Conservation (phyloP, 2,113 vertebrate species). For the Penelope pileata region DNA sequence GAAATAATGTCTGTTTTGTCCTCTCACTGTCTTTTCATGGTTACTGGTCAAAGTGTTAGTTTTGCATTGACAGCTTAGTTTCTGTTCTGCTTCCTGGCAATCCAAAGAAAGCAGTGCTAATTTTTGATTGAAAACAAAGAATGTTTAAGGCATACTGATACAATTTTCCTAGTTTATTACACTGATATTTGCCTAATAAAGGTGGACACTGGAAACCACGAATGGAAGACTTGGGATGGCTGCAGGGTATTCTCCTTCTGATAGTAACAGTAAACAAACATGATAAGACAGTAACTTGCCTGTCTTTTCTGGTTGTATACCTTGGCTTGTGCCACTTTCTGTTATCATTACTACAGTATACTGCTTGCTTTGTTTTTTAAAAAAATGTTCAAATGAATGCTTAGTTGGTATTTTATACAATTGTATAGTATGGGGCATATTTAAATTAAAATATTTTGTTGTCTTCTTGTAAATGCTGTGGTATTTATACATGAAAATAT, state of each 20-base stretch:
- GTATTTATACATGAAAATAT: neutral
- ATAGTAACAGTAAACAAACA: neutral
- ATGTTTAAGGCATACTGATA: neutral
- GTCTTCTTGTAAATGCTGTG: slow-evolving; percentile 40
- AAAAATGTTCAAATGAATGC: slow-evolving; percentile 10
- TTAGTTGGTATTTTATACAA: slow-evolving; percentile 60
- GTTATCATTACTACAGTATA: neutral
- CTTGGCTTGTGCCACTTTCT: slow-evolving; percentile 1
- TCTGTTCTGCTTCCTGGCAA: neutral
- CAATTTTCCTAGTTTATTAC: neutral
- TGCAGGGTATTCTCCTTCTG: neutral
- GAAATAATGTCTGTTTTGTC: neutral
- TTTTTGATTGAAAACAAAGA: neutral
- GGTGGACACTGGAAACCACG: neutral
- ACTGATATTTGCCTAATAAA: neutral
- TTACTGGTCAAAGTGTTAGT: neutral
- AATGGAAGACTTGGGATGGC: neutral
- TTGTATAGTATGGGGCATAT: slow-evolving; percentile 57
- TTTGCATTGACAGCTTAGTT: neutral
- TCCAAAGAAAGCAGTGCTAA: neutral
- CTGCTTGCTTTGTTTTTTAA: slow-evolving; percentile 21
- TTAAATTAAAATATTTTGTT: slow-evolving; percentile 70
- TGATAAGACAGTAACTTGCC: neutral
- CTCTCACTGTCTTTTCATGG: neutral
- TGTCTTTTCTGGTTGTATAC: neutral